phyloP scores from a whole-genome alignment of 92 coral and sea anemone genomes.

The Umimayanthus kanabou region DNA sequence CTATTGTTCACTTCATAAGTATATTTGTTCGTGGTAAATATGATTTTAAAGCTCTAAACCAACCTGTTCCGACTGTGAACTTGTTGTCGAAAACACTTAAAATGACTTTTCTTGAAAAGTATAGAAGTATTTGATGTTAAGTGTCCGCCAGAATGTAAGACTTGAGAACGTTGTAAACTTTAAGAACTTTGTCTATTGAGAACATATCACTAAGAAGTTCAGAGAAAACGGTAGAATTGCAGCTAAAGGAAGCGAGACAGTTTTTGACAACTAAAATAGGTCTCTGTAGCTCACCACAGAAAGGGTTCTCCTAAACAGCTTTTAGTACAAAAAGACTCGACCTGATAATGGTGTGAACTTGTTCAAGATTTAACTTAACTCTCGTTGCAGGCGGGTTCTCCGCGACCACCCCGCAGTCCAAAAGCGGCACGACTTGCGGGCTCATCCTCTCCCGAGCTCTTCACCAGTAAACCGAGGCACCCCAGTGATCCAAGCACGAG shows the following conservation, averaged over 20 bases:
- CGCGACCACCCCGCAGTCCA: conserved; percentile 81
- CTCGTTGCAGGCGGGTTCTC: conserved; percentile 89
- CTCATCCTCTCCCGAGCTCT: conserved; percentile 49
- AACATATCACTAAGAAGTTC: neutral
- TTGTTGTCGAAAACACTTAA: neutral
- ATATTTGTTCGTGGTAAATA: too few species aligned
- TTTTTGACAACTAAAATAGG: too few species aligned
- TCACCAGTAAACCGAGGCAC: conserved; percentile 54
- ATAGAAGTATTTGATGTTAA: neutral
- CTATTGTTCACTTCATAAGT: too few species aligned
- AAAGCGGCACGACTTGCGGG: conserved; percentile 63
- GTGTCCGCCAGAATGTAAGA: too few species aligned
- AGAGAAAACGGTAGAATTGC: neutral
- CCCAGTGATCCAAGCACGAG: conserved; percentile 55
- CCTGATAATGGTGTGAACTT: neutral
- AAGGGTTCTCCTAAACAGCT: too few species aligned
- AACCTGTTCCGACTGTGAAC: neutral
- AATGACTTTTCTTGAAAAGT: too few species aligned
- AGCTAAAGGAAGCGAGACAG: too few species aligned
- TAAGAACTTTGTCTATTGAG: neutral
- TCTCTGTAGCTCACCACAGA: too few species aligned
- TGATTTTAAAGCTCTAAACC: too few species aligned
- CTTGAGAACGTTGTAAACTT: neutral
- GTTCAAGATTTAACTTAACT: neutral
- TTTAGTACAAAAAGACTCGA: too few species aligned